Evolutionary conservation across 35 echinoderm and acorn worm genomes (phyloP), one percentile per base, ranked within the genome.

Genomic region (Ophioderma brevispina): DNA sequence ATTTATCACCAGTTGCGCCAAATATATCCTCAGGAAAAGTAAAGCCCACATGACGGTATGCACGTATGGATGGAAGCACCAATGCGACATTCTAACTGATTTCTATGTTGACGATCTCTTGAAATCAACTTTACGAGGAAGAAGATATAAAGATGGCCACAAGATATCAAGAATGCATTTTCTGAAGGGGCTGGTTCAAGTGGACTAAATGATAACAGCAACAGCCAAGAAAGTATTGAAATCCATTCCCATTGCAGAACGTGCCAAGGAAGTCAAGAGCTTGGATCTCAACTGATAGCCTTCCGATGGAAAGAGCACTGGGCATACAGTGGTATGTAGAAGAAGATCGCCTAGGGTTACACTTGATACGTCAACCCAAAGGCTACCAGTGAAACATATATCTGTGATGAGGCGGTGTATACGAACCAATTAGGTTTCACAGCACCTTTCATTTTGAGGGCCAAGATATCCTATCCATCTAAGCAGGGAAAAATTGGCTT

Each of bases 81-180:
- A 23, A 89, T 40, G n/a, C 70, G 86, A 0, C 46, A 89, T 17
- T 31, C 0, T 0, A 85, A 82, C 39, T 64, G n/a, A 91, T 38
- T 91, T 94, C 76, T 94, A 94, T 87, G 87, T 93, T 10, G n/a
- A 94, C 33, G 92, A 94, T 36, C 78, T 80, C 36, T 49, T 94
- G 19, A 90, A 90, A 39, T 94, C 92, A n/a, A n/a, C 0, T 79
- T 94, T 3, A 15, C 55, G 25, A 75, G 6, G 81, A 79, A 36
- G 76, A 88, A 32, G 77, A 33, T 35, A 77, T 28, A 0, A 76
- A 18, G 5, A 42, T 93, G 40, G 36, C 37, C 6, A n/a, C 37
- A 76, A 0, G 63, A 87, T 32, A 32, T 94, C 0, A 55, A 49
- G 28, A 19, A 82, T 13, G 39, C 81, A n/a, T 81, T 14, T 10